phyloP scores from a whole-genome alignment of 2,797 vertebrate genomes.

The Nannoperca australis region DNA sequence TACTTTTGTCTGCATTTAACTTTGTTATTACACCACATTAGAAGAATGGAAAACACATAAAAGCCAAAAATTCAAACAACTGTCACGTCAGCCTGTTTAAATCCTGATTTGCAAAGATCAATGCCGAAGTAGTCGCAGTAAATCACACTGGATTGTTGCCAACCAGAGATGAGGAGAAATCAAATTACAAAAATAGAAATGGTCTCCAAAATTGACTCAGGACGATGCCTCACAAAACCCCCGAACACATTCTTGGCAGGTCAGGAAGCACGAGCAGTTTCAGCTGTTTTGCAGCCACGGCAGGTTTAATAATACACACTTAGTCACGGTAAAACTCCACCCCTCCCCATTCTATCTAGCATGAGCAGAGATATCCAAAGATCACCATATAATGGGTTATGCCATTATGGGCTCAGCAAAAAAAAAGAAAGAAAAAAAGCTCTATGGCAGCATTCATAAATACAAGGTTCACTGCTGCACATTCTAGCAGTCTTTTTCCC shows the following conservation, averaged over 20 bases:
- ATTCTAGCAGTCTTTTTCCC: conserved; percentile 38
- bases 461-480: conserved; percentile 45
- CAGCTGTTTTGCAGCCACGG: conserved; percentile 46
- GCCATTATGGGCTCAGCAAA: conserved; percentile 62
- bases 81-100: conserved; percentile 47
- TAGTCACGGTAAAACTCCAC: conserved; percentile 50
- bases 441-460: conserved; percentile 62
- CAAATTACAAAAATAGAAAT: conserved; percentile 38
- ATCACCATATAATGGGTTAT: conserved; percentile 53
- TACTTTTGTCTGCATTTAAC: conserved; percentile 34
- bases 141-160: conserved; percentile 42
- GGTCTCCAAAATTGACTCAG: conserved; percentile 23
- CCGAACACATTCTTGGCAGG: conserved; percentile 21
- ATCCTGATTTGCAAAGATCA: conserved; percentile 67
- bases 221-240: conserved; percentile 22
- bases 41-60: conserved; percentile 27
- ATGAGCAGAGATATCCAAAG: conserved; percentile 51
- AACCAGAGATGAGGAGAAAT: conserved; percentile 36
- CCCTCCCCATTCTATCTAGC: conserved; percentile 38
- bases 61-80: conserved; percentile 51
- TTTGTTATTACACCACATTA: conserved; percentile 45
- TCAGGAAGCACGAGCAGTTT: conserved; percentile 31
- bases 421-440: conserved; percentile 36
- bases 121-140: conserved; percentile 13
- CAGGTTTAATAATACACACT: conserved; percentile 70